Evolutionary conservation across 2,888 invertebrate genomes (phyloP), one percentile per base, ranked within the genome.

Genomic region (Apantesis nais): DNA sequence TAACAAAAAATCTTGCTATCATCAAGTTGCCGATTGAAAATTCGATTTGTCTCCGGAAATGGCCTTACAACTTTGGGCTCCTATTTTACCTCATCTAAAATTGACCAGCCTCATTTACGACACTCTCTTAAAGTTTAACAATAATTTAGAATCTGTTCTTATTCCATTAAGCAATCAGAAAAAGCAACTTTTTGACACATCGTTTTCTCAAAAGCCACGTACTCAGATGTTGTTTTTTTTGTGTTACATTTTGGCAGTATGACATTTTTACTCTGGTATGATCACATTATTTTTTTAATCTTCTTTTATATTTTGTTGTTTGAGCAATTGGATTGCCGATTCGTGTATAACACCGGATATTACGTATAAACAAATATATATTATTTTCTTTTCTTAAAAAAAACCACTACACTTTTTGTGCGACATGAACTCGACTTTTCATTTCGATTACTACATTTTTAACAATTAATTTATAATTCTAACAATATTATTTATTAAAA

Each of bases 391-490:
- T 61, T 52, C 22, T 11, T 52, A 37, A 67, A 63, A 41, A 72
- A 41, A 77, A 75, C 77, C 62, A 80, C 93, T 94, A 94, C 91
- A 83, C 79, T 83, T 83, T 79, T 94, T 94, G 94, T 94, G 94
- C 94, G 93, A 93, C 83, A 82, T 86, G 90, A 91, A 89, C 89
- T 88, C 91, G 93, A 93, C 92, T 85, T 88, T 88, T 84, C 80
- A 74, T 58, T 83, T 83, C 84, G 85, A 86, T 85, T 78, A 82
- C 88, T 88, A 86, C 92, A 88, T 88, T 89, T 92, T 92, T 91
- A 90, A 89, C 89, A 88, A 88, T 88, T 87, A 88, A 84, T 87
- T 88, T 82, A 87, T 89, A 85, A 70, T 83, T 86, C 82, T 83
- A 83, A 83, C 82, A 83, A 83, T 83, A 75, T 77, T 79, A 77